phyloP scores from a whole-genome alignment of 2,888 invertebrate genomes.

The Orthosia gothica region DNA sequence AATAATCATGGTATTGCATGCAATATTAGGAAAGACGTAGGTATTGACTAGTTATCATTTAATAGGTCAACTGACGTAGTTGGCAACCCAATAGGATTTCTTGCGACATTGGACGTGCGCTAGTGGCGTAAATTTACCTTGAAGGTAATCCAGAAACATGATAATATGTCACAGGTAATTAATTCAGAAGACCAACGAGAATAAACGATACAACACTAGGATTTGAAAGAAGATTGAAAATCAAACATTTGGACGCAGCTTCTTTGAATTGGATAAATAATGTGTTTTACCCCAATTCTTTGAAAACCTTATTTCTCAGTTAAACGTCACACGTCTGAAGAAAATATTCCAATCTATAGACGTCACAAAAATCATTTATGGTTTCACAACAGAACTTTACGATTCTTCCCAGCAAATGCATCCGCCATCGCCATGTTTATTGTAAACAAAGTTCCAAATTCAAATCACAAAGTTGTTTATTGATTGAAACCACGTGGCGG shows the following conservation, averaged over 20 bases:
- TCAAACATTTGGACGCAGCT: too few species aligned
- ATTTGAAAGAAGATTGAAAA: neutral
- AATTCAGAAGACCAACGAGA: conserved; percentile 5
- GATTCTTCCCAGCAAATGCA: conserved; percentile 24
- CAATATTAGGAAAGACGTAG: neutral
- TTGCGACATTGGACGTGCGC: conserved; percentile 38
- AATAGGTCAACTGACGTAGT: conserved; percentile 62
- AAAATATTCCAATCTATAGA: neutral
- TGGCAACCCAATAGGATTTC: conserved; percentile 62
- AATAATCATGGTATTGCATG: neutral
- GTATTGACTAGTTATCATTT: neutral
- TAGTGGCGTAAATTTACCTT: conserved; percentile 27
- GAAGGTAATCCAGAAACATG: conserved; percentile 16
- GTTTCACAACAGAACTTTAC: conserved; percentile 9
- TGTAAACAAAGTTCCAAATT: conserved; percentile 33
- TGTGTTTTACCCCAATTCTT: too few species aligned
- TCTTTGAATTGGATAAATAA: too few species aligned
- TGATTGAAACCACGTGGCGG: conserved; percentile 40
- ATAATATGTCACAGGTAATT: neutral
- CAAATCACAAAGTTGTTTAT: conserved; percentile 40
- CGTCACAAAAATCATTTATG: neutral
- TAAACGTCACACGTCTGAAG: neutral
- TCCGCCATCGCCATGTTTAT: conserved; percentile 16
- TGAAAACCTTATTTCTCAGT: neutral
- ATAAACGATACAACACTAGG: neutral